Base-by-base conservation (phyloP, 2,113 vertebrate genomes). In the Silurus meridionalis region DNA sequence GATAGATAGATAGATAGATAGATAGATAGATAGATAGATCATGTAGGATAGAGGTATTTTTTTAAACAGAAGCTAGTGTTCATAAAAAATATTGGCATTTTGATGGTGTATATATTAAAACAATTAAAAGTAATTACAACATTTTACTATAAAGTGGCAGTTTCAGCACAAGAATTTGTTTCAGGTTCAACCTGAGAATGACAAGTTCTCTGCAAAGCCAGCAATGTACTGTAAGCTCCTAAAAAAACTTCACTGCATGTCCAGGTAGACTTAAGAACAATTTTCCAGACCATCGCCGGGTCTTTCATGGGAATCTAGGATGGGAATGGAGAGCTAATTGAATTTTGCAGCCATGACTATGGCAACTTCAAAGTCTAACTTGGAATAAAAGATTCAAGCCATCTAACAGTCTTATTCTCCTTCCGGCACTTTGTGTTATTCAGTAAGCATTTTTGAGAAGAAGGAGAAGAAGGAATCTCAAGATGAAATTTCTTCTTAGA, bases 361-460 rank as follows among this genome's bases (percentile, higher is more conserved):
- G 92, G 89, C 84, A 93, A 94, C 82, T 94, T 92, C 91, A 93
- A 94, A 95, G 91, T 86, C 80, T 86, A 89, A 82, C 88, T 91
- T 91, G 85, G 87, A 93, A 92, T 92, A 92, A 93, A 83, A 91
- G 94, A 96, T 96, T 96, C 92, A 94, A 95, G 90, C 82, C 90
- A 94, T 96, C 91, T 89, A 93, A 96, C 96, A 95, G 87, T 90
- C 87, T 92, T 89, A 77, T 92, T 91, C 89, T 57, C 88, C 88
- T 90, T 82, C 89, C 89, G 92, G 83, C 92, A 94, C 92, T 85
- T 86, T 15, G 85, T 91, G 92, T 88, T 91, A 93, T 90, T 93
- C 91, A 88, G 84, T 86, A 89, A 81, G 71, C 37, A 46, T 37
- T 57, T 72, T 37, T 88, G 69, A 57, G 52, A 71, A 85, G 37